Conservation (phyloP, 2,797 vertebrate genomes). For the Sarcoramphus papa region DNA sequence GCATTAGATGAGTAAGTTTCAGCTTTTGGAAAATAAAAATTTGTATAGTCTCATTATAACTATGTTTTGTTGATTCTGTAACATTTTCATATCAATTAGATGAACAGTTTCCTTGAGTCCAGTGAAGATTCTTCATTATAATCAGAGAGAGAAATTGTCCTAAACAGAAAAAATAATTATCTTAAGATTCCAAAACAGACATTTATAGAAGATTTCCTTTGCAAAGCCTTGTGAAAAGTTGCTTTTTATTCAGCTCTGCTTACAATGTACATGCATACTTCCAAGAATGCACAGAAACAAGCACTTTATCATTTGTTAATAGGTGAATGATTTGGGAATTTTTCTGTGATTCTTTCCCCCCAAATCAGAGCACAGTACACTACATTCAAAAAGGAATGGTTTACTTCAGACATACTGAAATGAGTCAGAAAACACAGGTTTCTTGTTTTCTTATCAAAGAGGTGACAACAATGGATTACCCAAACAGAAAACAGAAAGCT, state of each 20-base stretch:
- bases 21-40: neutral
- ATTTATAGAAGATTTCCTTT: neutral
- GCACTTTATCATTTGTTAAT: neutral
- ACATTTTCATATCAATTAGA: neutral
- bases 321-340: neutral
- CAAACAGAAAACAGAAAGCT: neutral
- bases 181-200: neutral
- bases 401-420: neutral
- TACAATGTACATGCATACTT: neutral
- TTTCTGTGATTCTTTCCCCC: neutral
- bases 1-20: neutral
- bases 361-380: neutral
- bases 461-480: neutral
- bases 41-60: neutral
- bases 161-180: neutral
- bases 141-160: neutral
- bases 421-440: neutral
- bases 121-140: neutral
- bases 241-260: neutral
- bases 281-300: neutral
- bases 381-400: neutral
- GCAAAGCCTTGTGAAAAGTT: neutral
- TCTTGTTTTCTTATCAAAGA: neutral
- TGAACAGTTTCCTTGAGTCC: neutral
- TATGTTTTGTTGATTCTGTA: neutral